These are phyloP conservation scores for Crotophaga sulcirostris DNA, from an alignment of 2,113 vertebrate species.

Conservation along the genomic window DNA sequence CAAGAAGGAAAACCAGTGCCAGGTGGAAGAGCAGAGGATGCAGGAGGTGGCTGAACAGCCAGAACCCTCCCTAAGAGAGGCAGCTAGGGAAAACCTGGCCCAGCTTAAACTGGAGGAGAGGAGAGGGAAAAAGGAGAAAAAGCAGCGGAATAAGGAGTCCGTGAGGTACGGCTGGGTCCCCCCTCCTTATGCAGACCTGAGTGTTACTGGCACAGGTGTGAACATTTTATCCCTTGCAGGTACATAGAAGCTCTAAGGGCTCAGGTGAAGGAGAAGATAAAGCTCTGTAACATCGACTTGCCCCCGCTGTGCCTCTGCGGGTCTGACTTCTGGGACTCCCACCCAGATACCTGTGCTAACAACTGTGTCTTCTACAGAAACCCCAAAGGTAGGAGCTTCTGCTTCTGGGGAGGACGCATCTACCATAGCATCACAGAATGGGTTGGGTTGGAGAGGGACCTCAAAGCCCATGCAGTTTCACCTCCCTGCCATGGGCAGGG, in stretches of 20 bases:
- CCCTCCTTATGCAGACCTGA: accelerated
- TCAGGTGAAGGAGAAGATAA: constrained; percentile 82
- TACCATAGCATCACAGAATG: too few relatives aligned
- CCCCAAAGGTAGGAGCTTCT: constrained; percentile 78
- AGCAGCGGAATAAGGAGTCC: constrained; percentile 71
- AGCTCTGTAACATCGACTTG: constrained; percentile 73
- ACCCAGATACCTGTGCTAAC: constrained; percentile 93
- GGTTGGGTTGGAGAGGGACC: too few relatives aligned
- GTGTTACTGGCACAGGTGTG: neutral
- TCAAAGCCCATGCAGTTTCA: too few relatives aligned
- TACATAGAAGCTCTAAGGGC: constrained; percentile 84
- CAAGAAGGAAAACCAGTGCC: constrained; percentile 81
- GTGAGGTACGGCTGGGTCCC: constrained; percentile 62
- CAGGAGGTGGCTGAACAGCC: neutral
- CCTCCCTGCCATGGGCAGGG: too few relatives aligned
- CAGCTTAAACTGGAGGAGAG: constrained; percentile 78
- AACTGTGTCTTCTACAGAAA: constrained; percentile 95
- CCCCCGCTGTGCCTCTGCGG: constrained; percentile 90
- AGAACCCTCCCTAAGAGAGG: constrained; percentile 46
- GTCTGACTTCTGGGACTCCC: constrained; percentile 89
- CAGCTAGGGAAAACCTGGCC: constrained; percentile 70
- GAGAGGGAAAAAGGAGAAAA: constrained; percentile 56
- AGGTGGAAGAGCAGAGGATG: constrained; percentile 79
- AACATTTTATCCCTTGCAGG: constrained; percentile 62
- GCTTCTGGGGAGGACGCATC: neutral